Evolutionary conservation across 2,888 invertebrate genomes (phyloP), one percentile per base, ranked within the genome.

Genomic region (Andrena marginata): DNA sequence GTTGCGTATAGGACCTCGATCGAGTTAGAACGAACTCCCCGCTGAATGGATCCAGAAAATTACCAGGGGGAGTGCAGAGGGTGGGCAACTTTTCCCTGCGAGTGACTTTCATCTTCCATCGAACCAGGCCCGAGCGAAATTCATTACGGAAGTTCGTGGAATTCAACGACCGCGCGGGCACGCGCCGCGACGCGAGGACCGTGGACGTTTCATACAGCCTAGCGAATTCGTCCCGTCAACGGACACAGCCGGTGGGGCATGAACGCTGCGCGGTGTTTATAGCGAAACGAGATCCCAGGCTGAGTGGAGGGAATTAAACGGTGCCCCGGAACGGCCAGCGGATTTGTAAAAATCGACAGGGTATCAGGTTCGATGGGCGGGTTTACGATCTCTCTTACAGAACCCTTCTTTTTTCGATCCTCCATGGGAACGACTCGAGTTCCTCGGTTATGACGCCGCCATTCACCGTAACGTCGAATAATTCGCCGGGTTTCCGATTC

Each of bases 11-110:
- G 29, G 10, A 63, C 72, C 35, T 74, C 51, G 33, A 75, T 82
- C 78, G 68, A 75, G 78, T 78, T 78, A 54, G 42, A 16, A 26
- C 33, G 54, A 75, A 62, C 62, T 71, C 51, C 56, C 26, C 73
- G 49, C 63, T 49, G 77, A 77, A 86, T 75, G 73, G 75, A 80
- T 80, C 64, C 63, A 62, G 33, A 64, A 87, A 84, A 86, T 82
- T 80, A 71, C 62, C 77, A 62, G 49, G 10, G 13, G 13, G 42
- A 2, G 4, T 16, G 16, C 4, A 5, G 42, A 42, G 4, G 42
- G 16, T 42, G 51, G 42, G 48, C 51, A 73, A 81, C 83, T 83
- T 85, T 79, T 60, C 68, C 31, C 20, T 20, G 31, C 26, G 29
- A 35, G 64, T 51, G 82, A 70, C 75, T 70, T 81, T 67, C 67